Conservation (phyloP, 2,797 vertebrate species). For the Tokudaia tokunoshimensis region DNA sequence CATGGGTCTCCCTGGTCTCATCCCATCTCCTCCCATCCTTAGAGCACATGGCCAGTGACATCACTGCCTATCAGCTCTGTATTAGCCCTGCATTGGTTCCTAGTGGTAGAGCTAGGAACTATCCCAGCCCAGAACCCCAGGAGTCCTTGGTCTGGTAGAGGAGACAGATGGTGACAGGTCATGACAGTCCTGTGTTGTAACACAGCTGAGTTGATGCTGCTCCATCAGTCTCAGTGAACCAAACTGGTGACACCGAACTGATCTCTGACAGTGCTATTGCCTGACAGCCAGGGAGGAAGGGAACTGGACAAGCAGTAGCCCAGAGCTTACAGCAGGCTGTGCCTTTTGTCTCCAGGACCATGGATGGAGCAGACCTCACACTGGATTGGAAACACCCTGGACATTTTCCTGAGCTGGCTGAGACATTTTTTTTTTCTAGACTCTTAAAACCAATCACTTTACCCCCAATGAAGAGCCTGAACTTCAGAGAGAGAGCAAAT, state of each 20-base stretch:
- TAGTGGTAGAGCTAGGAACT: not conserved
- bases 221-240: conserved; percentile 42
- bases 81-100: not conserved
- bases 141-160: not conserved
- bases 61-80: not conserved
- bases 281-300: not conserved
- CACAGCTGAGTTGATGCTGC: not conserved
- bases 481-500: not conserved
- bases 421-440: conserved; percentile 10
- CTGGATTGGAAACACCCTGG: not conserved
- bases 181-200: not conserved
- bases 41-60: not conserved
- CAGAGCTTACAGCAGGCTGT: not conserved
- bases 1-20: not conserved
- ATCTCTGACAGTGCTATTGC: conserved; percentile 21
- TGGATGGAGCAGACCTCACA: not conserved
- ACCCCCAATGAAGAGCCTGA: not conserved
- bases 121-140: not conserved
- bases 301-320: not conserved
- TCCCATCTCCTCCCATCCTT: not conserved
- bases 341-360: not conserved
- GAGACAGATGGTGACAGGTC: conserved; percentile 7
- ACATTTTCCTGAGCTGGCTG: not conserved
- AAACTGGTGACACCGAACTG: not conserved
- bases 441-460: not conserved